phyloP scores from a whole-genome alignment of 2,888 invertebrate genomes.

The Lysandra coridon region DNA sequence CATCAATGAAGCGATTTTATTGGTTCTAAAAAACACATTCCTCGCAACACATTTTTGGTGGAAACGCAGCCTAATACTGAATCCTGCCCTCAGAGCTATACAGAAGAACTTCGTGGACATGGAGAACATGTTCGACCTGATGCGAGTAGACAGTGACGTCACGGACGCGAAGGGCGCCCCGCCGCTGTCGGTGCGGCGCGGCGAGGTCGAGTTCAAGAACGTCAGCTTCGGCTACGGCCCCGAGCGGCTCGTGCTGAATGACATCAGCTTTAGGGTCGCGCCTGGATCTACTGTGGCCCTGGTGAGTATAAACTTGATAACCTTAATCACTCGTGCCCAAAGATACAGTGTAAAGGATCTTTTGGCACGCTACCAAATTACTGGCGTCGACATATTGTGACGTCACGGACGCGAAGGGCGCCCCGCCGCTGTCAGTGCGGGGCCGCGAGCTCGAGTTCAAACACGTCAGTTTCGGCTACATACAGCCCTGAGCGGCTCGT shows the following conservation, averaged over 20 bases:
- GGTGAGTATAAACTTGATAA: slow-evolving; percentile 61
- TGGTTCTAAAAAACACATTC: no score
- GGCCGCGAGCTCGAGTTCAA: slow-evolving; percentile 92
- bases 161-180: slow-evolving; percentile 90
- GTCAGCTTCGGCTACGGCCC: slow-evolving; percentile 94
- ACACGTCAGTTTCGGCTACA: slow-evolving; percentile 89
- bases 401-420: slow-evolving; percentile 90
- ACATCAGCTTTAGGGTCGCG: slow-evolving; percentile 88
- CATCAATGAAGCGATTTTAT: no score
- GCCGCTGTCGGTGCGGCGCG: slow-evolving; percentile 84
- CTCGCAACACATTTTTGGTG: no score
- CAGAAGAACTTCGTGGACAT: slow-evolving; percentile 99
- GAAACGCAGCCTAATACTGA: no score
- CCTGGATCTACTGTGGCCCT: slow-evolving; percentile 92
- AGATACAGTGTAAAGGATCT: no score
- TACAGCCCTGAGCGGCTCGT: slow-evolving; percentile 86
- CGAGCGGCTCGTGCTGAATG: slow-evolving; percentile 87
- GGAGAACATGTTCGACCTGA: slow-evolving; percentile 99
- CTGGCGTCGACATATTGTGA: slow-evolving; percentile 86
- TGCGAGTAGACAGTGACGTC: slow-evolving; percentile 93
- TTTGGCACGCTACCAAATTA: no score
- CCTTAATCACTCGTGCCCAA: no score
- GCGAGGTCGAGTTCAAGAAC: slow-evolving; percentile 92
- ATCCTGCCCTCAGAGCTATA: slow-evolving; percentile 85
- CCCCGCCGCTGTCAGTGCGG: slow-evolving; percentile 84